Evolutionary conservation across 1,140 invertebrate species (phyloP).

Genomic region (Drosophila ercepeae): DNA sequence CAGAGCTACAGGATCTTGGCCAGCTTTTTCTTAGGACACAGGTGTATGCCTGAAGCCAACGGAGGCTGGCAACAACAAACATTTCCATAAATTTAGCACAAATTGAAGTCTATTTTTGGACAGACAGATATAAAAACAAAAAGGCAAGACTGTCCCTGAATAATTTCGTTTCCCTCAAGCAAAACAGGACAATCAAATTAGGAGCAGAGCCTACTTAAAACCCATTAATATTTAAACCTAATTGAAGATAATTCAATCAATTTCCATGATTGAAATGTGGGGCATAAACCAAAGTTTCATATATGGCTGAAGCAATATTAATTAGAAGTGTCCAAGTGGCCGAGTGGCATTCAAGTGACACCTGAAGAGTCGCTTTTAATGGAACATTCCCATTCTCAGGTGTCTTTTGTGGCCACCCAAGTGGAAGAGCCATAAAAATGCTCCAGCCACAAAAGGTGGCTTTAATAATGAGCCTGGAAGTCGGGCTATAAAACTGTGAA

Average conservation of each 20-base stretch:
- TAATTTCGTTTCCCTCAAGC: constrained; percentile 24
- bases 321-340: constrained; percentile 24
- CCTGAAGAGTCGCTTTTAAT: constrained; percentile 25
- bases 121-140: not conserved
- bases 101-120: constrained; percentile 74
- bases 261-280: constrained; percentile 8
- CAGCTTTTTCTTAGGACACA: constrained; percentile 42
- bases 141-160: constrained; percentile 17
- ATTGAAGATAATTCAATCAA: constrained; percentile 37
- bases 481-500: constrained; percentile 38
- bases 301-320: constrained; percentile 32
- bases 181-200: constrained; percentile 44
- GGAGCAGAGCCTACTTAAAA: constrained; percentile 22
- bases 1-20: constrained; percentile 1
- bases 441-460: constrained; percentile 65
- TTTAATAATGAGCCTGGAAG: constrained; percentile 54
- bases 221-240: constrained; percentile 28
- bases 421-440: constrained; percentile 60
- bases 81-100: constrained; percentile 70
- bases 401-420: constrained; percentile 32
- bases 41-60: constrained; percentile 37
- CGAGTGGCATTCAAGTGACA: constrained; percentile 32
- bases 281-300: not conserved
- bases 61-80: constrained; percentile 48
- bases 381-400: constrained; percentile 33